Evolutionary conservation across 23 tunicate genomes (phyloP), one percentile per base, ranked within the genome.

Genomic region (Corella eumyota): DNA sequence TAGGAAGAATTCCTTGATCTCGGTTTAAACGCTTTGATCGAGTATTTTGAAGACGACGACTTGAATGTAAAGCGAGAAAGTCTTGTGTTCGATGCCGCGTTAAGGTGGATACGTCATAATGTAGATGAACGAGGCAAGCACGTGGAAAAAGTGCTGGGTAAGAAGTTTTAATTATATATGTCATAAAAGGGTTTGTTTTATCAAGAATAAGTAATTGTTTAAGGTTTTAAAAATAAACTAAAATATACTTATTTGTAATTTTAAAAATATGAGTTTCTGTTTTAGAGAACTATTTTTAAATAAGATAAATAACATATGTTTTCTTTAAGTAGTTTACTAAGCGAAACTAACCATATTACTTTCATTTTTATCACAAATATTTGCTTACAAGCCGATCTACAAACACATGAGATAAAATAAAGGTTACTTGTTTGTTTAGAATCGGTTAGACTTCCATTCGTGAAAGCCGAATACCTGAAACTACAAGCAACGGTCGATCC

Each of bases 11-110:
- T 77, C 66, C 49, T 77, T 37, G 40, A 58, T 7, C 66, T 85
- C 9, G 68, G 59, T 60, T 28, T 77, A 28, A 40, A 19, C 5
- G 70, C 66, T 24, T 49, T 77, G 62, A 71, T 66, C 38, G 36
- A 30, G 13, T 85, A 85, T 50, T 66, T 85, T 24, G 52, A 52
- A 26, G 85, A 77, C 33, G 85, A 85, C 60, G 95, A 85, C 17
- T 45, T 85, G 30, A 37, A 65, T 25, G 85, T 85, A 3, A 25
- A 37, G 30, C 27, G 75, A 60, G 95, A 85, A 50, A 80, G 66
- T 50, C 27, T 76, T 17, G 80, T 85, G 7, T 85, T 45, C 53
- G 95, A 85, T 49, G 95, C 95, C 22, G 85, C 79, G 21, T 59
- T 85, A 58, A 45, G 72, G 33, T 85, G 95, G 95, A 57, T 85